Conservation (phyloP, 2,888 invertebrate genomes). For the Macroteleia sp. region DNA sequence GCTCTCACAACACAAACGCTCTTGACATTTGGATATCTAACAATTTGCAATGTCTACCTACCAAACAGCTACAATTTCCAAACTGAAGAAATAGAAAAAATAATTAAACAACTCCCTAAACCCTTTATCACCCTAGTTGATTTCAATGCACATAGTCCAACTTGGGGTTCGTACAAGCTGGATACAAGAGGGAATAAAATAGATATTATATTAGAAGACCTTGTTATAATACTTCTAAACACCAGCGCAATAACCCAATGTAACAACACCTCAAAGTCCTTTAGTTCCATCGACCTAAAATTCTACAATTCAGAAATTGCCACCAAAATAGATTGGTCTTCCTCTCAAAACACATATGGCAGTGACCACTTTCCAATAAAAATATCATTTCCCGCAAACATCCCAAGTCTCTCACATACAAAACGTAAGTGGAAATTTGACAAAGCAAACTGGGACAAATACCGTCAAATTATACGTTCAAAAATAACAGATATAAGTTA, state of each 20-base stretch:
- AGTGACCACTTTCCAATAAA: conserved; percentile 64
- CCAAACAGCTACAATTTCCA: conserved; percentile 23
- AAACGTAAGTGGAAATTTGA: conserved; percentile 57
- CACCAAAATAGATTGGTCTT: neutral
- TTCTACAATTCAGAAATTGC: conserved; percentile 42
- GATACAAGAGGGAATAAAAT: conserved; percentile 64
- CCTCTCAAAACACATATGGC: conserved; percentile 10
- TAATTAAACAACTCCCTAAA: conserved; percentile 30
- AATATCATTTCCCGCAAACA: neutral
- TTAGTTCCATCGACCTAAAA: conserved; percentile 62
- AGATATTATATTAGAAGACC: conserved; percentile 14
- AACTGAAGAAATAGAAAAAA: neutral
- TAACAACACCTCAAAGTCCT: neutral
- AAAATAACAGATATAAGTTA: conserved; percentile 2
- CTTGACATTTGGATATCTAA: neutral
- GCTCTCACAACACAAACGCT: conserved; percentile 51
- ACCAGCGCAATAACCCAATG: conserved; percentile 58
- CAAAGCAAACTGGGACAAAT: conserved; percentile 55
- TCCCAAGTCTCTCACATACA: neutral
- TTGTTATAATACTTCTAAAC: conserved; percentile 36
- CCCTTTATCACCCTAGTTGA: conserved; percentile 61
- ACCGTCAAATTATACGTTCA: conserved; percentile 5
- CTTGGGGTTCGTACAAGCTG: conserved; percentile 55
- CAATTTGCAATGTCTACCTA: conserved; percentile 32
- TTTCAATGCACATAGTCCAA: conserved; percentile 63